A percentile compares a stretch with the other conserved stretches of the same genome.
Conservation (phyloP, 2,113 vertebrate species). For the Siphamia tubifer region DNA sequence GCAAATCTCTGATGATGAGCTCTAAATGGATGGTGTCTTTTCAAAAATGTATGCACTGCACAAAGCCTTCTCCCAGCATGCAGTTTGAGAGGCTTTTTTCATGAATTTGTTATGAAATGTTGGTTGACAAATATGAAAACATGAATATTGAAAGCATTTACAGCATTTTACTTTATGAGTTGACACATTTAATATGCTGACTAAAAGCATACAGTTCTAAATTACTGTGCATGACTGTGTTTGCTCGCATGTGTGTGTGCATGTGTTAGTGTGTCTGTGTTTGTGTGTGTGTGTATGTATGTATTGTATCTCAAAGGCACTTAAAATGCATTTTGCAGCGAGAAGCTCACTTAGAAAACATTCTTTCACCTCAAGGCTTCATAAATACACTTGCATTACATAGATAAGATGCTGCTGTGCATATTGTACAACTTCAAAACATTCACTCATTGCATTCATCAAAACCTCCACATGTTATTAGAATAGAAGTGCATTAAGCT, state of each 20-base stretch:
- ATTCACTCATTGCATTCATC: slow-evolving; percentile 62
- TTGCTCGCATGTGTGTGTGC: neutral
- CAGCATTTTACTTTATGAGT: slow-evolving; percentile 77
- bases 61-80: slow-evolving; percentile 67
- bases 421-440: slow-evolving; percentile 55
- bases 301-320: slow-evolving; percentile 25
- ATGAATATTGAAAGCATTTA: slow-evolving; percentile 82
- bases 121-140: slow-evolving; percentile 84
- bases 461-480: slow-evolving; percentile 51
- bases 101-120: slow-evolving; percentile 82
- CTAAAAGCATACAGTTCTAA: slow-evolving; percentile 77
- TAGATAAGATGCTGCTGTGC: slow-evolving; percentile 63
- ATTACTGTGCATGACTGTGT: slow-evolving; percentile 41
- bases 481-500: slow-evolving; percentile 71
- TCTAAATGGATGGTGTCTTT: slow-evolving; percentile 77
- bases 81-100: slow-evolving; percentile 77
- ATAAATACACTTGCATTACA: slow-evolving; percentile 68
- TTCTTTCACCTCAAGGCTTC: slow-evolving; percentile 59
- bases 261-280: neutral
- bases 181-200: slow-evolving; percentile 82
- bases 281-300: slow-evolving; percentile 9
- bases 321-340: slow-evolving; percentile 55
- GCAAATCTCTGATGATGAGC: slow-evolving; percentile 76
- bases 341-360: slow-evolving; percentile 62
- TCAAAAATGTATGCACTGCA: slow-evolving; percentile 79